Base-by-base conservation (phyloP, 1,140 invertebrate genomes). In the Tribolium castaneum region DNA sequence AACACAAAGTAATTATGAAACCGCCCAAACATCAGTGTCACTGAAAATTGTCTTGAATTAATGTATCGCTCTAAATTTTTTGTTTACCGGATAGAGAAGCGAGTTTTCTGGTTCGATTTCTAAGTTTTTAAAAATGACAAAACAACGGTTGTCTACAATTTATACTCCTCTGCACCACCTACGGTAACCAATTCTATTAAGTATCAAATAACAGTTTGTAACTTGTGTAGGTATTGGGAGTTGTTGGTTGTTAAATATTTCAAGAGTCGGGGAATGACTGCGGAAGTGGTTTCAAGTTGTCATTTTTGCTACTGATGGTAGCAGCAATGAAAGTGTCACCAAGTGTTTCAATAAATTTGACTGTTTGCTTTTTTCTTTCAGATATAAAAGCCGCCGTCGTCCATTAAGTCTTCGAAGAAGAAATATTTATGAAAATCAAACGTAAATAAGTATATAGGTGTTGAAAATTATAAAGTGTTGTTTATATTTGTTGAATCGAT, bases 381-480 rank as follows among this genome's bases (percentile, higher is more conserved):
- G 77, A 78, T 78, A 78, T 66, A 59, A 77, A 73, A 73, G 77
- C 59, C 50, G 70, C 70, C 77, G 77, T 78, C 77, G 77, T 78
- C 77, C 77, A 78, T 73, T 70, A 78, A 73, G 70, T 73, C 70
- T 78, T 73, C 70, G 49, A 78, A 54, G 71, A 62, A 56, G 50
- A 72, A 72, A 72, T 51, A 54, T 73, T 73, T 73, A 73, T 73
- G 34, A 66, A 66, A 66, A 66, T 73, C 13, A 52, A 73, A 73
- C 7, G 54, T 54, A 73, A 72, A 72, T 51, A 72, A 72, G 70
- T 72, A 72, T 51, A 51, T 72, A 72, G 25, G 71, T 73, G 71
- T 73, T 73, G 52, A 73, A 73, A 73, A 51, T 73, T 73, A 51
- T 73, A 73, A 73, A 73, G 71, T 73, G 71, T 73, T 73, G 70